A percentile compares a stretch with the other conserved stretches of the same genome.
phyloP scores from a whole-genome alignment of 1,140 invertebrate genomes.

The Caenorhabditis elegans region DNA sequence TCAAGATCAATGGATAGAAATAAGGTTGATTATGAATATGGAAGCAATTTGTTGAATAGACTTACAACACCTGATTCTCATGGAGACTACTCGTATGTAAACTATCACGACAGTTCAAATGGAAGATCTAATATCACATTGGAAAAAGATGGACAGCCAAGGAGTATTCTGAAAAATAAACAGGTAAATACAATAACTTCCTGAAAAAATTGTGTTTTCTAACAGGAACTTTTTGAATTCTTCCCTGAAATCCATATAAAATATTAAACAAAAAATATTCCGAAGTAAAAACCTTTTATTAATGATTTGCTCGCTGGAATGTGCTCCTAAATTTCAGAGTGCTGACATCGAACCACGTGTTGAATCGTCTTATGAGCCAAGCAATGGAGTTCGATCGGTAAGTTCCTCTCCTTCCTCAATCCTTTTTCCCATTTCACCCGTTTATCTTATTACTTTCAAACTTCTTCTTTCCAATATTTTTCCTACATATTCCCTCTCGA shows the following conservation, averaged over 20 bases:
- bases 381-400: constrained; percentile 28
- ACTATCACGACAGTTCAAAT: constrained; percentile 59
- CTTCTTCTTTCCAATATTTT: neutral
- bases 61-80: constrained; percentile 52
- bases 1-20: constrained; percentile 62
- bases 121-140: constrained; percentile 45
- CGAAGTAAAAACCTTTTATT: no score
- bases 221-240: no score
- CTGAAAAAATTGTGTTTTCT: no score
- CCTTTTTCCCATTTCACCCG: neutral
- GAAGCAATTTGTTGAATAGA: constrained; percentile 35
- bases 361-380: constrained; percentile 19
- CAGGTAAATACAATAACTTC: constrained; percentile 49
- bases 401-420: neutral
- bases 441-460: neutral
- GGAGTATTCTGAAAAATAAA: constrained; percentile 65
- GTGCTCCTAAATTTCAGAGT: constrained; percentile 32
- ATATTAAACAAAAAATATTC: no score
- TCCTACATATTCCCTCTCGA: neutral
- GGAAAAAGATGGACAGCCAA: constrained; percentile 50
- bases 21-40: constrained; percentile 36
- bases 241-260: no score
- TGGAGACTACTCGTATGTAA: constrained; percentile 60
- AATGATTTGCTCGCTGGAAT: no score
- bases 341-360: constrained; percentile 28